Evolutionary conservation across 2,113 vertebrate genomes (phyloP), one percentile per base, ranked within the genome.

Genomic region (Procavia capensis): DNA sequence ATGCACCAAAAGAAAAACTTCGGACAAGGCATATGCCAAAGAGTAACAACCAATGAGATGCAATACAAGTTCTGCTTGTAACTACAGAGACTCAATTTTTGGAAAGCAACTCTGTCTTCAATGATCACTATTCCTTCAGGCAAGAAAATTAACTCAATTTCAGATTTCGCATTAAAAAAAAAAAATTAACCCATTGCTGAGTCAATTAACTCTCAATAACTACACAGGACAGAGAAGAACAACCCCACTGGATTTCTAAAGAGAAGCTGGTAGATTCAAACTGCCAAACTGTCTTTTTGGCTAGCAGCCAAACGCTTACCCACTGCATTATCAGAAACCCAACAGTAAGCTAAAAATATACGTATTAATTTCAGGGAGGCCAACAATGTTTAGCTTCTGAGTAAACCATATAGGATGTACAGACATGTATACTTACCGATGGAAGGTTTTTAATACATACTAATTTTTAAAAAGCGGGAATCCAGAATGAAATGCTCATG

Each of bases 401-500:
- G 61, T 74, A 76, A 83, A 89, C 50, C 34, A 90, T 63, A 92
- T 0, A n/a, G 25, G 92, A 68, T 41, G 76, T 63, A 95, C 7
- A 4, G 27, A 85, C 2, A 19, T 57, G 5, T 57, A 78, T 11
- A 54, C 25, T 66, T 84, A 87, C 20, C 36, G 76, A 79, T 41
- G 72, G 64, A 90, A 85, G 6, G 8, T 4, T 83, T 93, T 87
- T 25, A 70, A 66, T 64, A 47, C 43, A 39, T 29, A 36, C 47
- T 34, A 72, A 39, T 75, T 91, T 87, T 85, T 88, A 83, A 63
- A 13, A 91, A 91, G 74, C 74, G 80, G 39, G 6, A 93, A 93
- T 86, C 57, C 27, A 64, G 20, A 87, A 83, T 54, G 43, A 75
- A 93, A 85, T 79, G 85, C 20, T 80, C 43, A 0, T 66, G 47